phyloP scores from a whole-genome alignment of 2,797 vertebrate species.

The Neosalanx taihuensis region DNA sequence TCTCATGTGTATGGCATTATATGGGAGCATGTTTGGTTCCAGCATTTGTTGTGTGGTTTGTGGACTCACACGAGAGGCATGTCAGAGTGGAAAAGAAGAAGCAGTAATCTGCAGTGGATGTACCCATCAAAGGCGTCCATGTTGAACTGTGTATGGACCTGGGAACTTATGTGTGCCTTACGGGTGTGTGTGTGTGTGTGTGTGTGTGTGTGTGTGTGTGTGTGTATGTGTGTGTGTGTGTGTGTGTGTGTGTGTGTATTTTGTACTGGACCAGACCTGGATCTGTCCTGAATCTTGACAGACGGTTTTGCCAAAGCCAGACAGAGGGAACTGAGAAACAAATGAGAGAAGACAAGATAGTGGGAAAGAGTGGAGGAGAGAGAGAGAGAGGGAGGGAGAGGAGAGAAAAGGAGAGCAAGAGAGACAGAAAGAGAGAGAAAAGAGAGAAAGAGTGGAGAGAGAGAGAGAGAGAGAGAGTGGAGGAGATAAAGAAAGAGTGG shows the following conservation, averaged over 20 bases:
- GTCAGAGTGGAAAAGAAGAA: conserved; percentile 24
- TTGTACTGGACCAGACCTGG: conserved; percentile 55
- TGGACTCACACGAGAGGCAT: conserved; percentile 57
- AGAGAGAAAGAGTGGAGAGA: not conserved
- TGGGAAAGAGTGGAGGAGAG: conserved; percentile 33
- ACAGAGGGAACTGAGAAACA: conserved; percentile 44
- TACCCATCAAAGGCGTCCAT: conserved; percentile 23
- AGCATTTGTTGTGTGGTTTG: conserved; percentile 64
- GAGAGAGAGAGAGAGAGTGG: conserved; percentile 25
- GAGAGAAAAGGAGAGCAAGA: not conserved
- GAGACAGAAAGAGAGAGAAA: not conserved
- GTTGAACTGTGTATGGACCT: conserved; percentile 30
- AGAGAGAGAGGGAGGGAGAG: not conserved
- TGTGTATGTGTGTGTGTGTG: conserved; percentile 10
- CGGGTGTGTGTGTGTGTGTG: conserved; percentile 40
- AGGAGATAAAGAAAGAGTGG: too few species aligned
- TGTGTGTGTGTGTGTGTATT: conserved; percentile 49
- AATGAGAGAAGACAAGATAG: conserved; percentile 23
- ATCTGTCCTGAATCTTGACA: conserved; percentile 41
- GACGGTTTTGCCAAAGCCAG: conserved; percentile 57
- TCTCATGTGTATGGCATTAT: conserved; percentile 55
- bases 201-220: conserved; percentile 44
- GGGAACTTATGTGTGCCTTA: conserved; percentile 1
- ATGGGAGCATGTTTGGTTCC: conserved; percentile 56
- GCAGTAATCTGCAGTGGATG: not conserved